phyloP scores from a whole-genome alignment of 2,797 vertebrate species.

The Phrynocephalus guinanensis region DNA sequence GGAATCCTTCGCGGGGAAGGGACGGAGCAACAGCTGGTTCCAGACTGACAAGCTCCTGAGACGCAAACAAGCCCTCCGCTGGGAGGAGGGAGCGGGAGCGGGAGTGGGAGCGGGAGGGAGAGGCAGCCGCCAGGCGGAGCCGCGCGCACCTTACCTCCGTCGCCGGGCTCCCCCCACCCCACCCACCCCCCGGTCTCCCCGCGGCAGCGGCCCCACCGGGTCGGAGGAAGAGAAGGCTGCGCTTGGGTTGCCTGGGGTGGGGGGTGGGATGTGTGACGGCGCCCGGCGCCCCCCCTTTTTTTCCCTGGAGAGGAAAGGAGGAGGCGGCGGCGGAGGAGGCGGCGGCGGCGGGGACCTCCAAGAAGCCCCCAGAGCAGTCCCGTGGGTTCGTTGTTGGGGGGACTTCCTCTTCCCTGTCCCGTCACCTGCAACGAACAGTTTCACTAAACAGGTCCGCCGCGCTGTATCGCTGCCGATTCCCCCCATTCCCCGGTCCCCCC shows the following conservation, averaged over 20 bases:
- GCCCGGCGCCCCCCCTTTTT: neutral
- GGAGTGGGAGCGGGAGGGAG: neutral
- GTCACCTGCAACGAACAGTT: neutral
- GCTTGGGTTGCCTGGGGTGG: neutral
- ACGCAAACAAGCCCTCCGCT: conserved; percentile 39
- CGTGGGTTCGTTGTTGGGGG: neutral
- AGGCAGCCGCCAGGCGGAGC: conserved; percentile 33
- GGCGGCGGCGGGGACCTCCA: neutral
- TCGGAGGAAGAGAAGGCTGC: no score
- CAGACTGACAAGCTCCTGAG: conserved; percentile 42
- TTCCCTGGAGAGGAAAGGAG: no score
- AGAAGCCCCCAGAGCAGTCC: neutral
- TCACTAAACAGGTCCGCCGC: neutral
- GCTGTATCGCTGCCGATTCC: neutral
- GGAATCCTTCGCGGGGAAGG: conserved; percentile 65
- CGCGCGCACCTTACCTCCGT: neutral
- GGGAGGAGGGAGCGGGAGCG: conserved; percentile 3
- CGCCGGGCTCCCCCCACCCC: neutral
- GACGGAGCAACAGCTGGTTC: conserved; percentile 63
- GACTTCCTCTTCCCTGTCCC: neutral
- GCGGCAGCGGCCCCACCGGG: neutral
- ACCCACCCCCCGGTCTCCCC: neutral
- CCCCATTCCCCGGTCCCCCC: neutral
- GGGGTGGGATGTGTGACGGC: neutral
- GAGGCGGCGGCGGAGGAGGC: neutral